Evolutionary conservation across 2,797 vertebrate species (phyloP), one percentile per base, ranked within the genome.

Genomic region (Scolopax rusticola): DNA sequence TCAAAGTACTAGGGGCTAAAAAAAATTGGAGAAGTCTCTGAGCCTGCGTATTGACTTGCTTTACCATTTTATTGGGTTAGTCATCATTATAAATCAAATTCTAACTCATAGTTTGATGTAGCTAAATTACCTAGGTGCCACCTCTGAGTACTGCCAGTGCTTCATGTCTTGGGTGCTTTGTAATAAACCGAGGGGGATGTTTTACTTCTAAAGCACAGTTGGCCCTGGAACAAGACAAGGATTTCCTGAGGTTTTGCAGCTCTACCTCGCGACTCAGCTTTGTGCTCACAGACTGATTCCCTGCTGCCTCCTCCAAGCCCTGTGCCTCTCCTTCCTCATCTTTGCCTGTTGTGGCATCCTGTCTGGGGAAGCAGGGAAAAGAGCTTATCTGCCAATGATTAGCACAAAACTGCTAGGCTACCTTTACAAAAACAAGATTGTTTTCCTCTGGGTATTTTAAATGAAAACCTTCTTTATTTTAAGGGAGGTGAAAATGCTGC

Each of bases 31-130:
- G 93, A 93, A 95, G 83, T 83, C 93, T 92, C 94, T 89, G 95
- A 98, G 97, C 94, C 96, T 98, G 97, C 89, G 88, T 96, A 95
- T 97, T 98, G 97, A 97, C 97, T 98, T 97, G 97, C 96, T 98
- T 96, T 96, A 43, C 87, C 88, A 75, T 95, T 98, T 98, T 97
- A 98, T 98, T 96, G 84, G 88, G 65, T 98, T 97, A 98, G 95
- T 98, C 98, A 98, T 95, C 74, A 76, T 95, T 97, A 96, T 98
- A 98, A 98, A 97, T 89, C 84, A 91, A 97, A 94, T 82, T 94
- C 56, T 77, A 74, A 12, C 59, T 94, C 84, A 86, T 84, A 93
- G 94, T 90, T 95, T 90, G 80, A 91, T 96, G 95, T 88, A 93
- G 68, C 97, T 95, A 95, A 87, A 81, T 91, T 96, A 82, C 92